These are phyloP conservation scores for Drosophila austrosaltans DNA, from an alignment of 2,888 invertebrate genomes.

Conservation along the genomic window DNA sequence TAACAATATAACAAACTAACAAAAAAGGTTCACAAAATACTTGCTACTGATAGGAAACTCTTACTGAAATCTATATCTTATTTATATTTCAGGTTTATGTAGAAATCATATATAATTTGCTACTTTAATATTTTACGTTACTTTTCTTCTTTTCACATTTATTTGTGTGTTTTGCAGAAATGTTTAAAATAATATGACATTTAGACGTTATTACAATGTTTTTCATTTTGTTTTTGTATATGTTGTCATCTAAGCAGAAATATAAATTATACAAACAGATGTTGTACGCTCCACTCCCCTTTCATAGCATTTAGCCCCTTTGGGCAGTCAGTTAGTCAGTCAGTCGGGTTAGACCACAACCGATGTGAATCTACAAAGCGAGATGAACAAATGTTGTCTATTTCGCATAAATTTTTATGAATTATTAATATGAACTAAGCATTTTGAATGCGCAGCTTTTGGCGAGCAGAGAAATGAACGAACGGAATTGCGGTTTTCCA, in stretches of 20 bases:
- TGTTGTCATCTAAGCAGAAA: constrained; percentile 29
- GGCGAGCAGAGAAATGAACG: constrained; percentile 17
- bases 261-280: constrained; percentile 39
- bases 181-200: constrained; percentile 24
- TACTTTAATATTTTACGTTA: neutral
- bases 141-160: neutral
- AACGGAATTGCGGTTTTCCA: constrained; percentile 38
- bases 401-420: constrained; percentile 73
- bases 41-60: too few species aligned
- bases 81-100: too few species aligned
- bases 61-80: too few species aligned
- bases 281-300: constrained; percentile 9
- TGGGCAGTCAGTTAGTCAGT: constrained; percentile 33
- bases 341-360: constrained; percentile 48
- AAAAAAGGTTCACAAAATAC: neutral
- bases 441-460: constrained; percentile 42
- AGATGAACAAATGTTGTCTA: constrained; percentile 56
- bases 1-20: too few species aligned
- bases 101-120: too few species aligned
- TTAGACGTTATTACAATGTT: constrained; percentile 36
- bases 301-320: neutral
- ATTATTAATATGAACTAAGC: constrained; percentile 70
- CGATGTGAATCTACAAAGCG: constrained; percentile 20
- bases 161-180: neutral
- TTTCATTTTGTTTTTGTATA: neutral